Conservation (phyloP, 2,113 vertebrate species). For the Amphilophus citrinellus region DNA sequence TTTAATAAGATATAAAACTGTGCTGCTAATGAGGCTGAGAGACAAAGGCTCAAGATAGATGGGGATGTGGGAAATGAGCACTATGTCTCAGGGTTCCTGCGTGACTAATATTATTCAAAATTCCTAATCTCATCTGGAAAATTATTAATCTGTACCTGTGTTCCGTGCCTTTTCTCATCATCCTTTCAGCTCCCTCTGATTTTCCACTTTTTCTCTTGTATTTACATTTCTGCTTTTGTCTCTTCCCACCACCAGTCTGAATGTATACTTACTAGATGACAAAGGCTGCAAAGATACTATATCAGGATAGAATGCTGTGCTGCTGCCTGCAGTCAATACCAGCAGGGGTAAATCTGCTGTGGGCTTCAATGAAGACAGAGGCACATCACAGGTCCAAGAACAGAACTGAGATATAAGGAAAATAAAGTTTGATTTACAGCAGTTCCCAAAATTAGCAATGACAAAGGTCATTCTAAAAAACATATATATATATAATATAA, state of each 20-base stretch:
- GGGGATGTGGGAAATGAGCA: slow-evolving; percentile 13
- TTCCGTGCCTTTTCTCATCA: slow-evolving; percentile 25
- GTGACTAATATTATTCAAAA: slow-evolving; percentile 39
- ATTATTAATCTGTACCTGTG: slow-evolving; percentile 37
- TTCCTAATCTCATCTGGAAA: slow-evolving; percentile 50
- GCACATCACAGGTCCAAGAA: neutral
- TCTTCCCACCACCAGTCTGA: neutral
- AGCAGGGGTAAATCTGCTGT: neutral
- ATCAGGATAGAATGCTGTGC: neutral
- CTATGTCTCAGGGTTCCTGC: slow-evolving; percentile 27
- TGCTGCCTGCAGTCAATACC: neutral
- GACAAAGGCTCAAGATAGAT: slow-evolving; percentile 50
- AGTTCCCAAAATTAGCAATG: no score
- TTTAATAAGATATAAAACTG: slow-evolving; percentile 59
- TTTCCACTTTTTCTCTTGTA: neutral
- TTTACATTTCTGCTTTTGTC: slow-evolving; percentile 5
- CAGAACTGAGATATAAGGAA: neutral
- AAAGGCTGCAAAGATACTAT: neutral
- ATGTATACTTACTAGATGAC: neutral
- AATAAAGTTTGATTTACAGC: neutral
- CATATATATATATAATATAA: neutral
- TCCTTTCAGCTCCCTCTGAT: slow-evolving; percentile 6
- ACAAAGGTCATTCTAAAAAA: no score
- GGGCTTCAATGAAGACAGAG: neutral
- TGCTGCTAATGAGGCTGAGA: slow-evolving; percentile 56